phyloP scores from a whole-genome alignment of 1,140 invertebrate species.

The Sinella curviseta region DNA sequence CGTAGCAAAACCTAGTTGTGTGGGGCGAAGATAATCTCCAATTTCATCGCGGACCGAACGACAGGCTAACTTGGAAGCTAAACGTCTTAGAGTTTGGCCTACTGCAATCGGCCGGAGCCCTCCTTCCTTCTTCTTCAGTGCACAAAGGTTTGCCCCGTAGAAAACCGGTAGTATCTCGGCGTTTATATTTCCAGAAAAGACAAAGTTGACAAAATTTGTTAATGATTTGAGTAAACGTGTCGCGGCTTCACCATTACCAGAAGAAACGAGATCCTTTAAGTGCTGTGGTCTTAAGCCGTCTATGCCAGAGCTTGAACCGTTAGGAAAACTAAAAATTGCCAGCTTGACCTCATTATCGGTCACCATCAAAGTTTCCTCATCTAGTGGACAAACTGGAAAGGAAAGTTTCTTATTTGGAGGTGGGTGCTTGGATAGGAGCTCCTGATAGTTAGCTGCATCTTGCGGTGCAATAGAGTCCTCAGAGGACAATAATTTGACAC shows the following conservation, averaged over 20 bases:
- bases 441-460: neutral
- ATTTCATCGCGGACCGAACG: neutral
- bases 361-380: neutral
- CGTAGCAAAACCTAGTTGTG: slow-evolving; percentile 19
- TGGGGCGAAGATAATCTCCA: neutral
- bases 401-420: neutral
- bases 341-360: neutral
- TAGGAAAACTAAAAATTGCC: neutral
- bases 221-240: neutral
- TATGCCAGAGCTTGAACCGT: neutral
- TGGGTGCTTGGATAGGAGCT: neutral
- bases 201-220: neutral
- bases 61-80: slow-evolving; percentile 17
- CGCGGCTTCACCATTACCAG: neutral
- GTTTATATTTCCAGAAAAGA: neutral
- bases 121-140: slow-evolving; percentile 16
- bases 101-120: slow-evolving; percentile 17
- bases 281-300: neutral
- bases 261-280: neutral
- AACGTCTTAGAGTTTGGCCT: neutral
- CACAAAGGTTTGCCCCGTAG: slow-evolving; percentile 5
- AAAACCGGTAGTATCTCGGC: neutral
- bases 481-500: neutral
- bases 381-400: neutral
- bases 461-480: neutral